Conservation (phyloP, 2,797 vertebrate genomes). For the Loriculus beryllinus region DNA sequence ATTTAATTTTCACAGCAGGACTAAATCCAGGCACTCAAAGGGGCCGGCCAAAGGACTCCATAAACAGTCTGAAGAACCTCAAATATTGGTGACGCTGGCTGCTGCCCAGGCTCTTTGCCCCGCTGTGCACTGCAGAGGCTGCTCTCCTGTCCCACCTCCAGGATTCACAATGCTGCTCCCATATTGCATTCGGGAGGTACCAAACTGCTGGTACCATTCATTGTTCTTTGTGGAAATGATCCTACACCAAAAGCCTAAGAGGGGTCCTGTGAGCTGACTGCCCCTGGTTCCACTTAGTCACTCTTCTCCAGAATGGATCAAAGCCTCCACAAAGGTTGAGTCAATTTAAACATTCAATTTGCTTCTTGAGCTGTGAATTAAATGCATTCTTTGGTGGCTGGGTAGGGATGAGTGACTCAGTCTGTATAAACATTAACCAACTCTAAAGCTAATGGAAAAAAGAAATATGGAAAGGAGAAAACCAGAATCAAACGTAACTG, state of each 20-base stretch:
- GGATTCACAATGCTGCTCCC: constrained; percentile 11
- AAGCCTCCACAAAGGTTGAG: constrained; percentile 65
- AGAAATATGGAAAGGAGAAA: constrained; percentile 47
- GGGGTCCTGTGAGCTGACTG: neutral
- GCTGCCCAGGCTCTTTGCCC: neutral
- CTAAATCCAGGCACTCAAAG: neutral
- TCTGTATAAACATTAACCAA: constrained; percentile 67
- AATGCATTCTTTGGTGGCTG: constrained; percentile 64
- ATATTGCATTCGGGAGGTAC: neutral
- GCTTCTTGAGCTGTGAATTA: constrained; percentile 66
- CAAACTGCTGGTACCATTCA: neutral
- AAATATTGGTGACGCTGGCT: neutral
- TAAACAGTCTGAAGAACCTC: neutral
- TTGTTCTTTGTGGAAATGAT: neutral
- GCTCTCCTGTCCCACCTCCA: neutral
- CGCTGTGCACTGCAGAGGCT: neutral
- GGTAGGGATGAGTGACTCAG: constrained; percentile 68
- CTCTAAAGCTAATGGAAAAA: constrained; percentile 63
- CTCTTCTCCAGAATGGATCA: constrained; percentile 50
- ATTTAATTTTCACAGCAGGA: constrained; percentile 3
- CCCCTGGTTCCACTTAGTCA: constrained; percentile 56
- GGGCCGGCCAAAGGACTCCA: neutral
- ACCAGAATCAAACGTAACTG: constrained; percentile 13
- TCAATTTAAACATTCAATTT: constrained; percentile 65
- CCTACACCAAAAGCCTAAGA: neutral